Evolutionary conservation across 2,113 vertebrate genomes (phyloP).

Genomic region (Holacanthus passer): DNA sequence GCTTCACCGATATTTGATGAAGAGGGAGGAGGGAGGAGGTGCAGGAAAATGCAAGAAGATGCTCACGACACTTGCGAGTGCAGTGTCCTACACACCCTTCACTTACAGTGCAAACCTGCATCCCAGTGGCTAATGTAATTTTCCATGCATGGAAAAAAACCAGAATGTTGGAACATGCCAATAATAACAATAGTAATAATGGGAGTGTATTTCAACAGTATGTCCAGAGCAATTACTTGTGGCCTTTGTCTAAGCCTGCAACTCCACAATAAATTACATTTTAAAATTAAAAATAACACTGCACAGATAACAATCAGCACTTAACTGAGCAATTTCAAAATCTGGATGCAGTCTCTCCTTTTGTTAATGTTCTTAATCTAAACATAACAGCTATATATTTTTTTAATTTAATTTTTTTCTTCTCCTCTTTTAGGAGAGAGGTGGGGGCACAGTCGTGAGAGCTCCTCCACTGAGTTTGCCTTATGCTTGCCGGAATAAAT

Average conservation of each 20-base stretch:
- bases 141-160: slow-evolving; percentile 21
- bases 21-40: not conserved
- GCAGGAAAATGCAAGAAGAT: not conserved
- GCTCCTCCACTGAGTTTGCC: slow-evolving; percentile 82
- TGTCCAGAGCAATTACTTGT: slow-evolving; percentile 35
- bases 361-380: slow-evolving; percentile 22
- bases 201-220: slow-evolving; percentile 20
- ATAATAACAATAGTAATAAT: slow-evolving; percentile 41
- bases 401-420: not conserved
- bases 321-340: slow-evolving; percentile 23
- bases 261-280: slow-evolving; percentile 19
- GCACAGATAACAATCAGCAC: slow-evolving; percentile 38
- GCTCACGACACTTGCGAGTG: not conserved
- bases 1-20: slow-evolving; percentile 7
- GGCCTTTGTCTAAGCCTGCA: slow-evolving; percentile 4
- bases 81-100: not conserved
- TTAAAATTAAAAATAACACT: slow-evolving; percentile 41
- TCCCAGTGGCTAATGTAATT: slow-evolving; percentile 19
- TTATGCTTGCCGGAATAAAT: slow-evolving; percentile 86
- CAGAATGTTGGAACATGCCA: slow-evolving; percentile 32
- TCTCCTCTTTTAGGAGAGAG: slow-evolving; percentile 50
- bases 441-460: slow-evolving; percentile 73
- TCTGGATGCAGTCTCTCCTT: slow-evolving; percentile 1
- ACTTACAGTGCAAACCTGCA: not conserved
- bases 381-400: not conserved